Conservation (phyloP, 1,140 invertebrate genomes). For the Ptiloglossa arizonensis region DNA sequence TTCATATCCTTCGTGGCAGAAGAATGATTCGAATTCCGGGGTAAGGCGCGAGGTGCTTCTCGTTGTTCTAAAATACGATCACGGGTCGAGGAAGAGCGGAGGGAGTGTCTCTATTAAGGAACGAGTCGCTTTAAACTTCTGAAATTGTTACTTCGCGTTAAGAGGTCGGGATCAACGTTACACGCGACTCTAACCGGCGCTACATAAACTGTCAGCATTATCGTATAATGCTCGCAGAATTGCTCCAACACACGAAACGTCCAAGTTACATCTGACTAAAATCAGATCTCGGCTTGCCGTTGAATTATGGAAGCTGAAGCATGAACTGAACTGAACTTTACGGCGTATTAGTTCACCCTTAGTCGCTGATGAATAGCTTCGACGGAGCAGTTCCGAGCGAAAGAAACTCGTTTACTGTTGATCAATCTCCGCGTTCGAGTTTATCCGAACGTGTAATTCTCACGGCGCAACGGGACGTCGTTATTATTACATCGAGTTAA, state of each 20-base stretch:
- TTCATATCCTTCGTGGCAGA: not conserved
- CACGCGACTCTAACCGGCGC: not conserved
- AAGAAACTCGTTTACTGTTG: not conserved
- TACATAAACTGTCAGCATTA: constrained; percentile 9
- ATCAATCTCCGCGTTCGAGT: no score
- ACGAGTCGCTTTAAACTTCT: not conserved
- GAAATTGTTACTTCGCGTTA: not conserved
- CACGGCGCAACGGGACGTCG: no score
- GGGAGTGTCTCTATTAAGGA: not conserved
- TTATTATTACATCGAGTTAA: no score
- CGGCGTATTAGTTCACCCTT: constrained; percentile 53
- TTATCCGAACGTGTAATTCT: no score
- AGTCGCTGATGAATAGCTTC: constrained; percentile 32
- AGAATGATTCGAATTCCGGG: not conserved
- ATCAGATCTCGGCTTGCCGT: constrained; percentile 47
- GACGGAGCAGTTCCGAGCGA: constrained; percentile 11
- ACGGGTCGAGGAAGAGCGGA: no score
- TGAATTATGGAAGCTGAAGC: constrained; percentile 55
- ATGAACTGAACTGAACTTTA: constrained; percentile 45
- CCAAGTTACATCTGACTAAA: constrained; percentile 45
- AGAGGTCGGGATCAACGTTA: not conserved
- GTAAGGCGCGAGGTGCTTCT: not conserved
- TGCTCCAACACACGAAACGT: constrained; percentile 1
- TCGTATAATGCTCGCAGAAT: not conserved
- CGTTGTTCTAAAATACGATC: not conserved